Evolutionary conservation across 2,797 vertebrate species (phyloP).

Genomic region (Gastrophryne carolinensis): DNA sequence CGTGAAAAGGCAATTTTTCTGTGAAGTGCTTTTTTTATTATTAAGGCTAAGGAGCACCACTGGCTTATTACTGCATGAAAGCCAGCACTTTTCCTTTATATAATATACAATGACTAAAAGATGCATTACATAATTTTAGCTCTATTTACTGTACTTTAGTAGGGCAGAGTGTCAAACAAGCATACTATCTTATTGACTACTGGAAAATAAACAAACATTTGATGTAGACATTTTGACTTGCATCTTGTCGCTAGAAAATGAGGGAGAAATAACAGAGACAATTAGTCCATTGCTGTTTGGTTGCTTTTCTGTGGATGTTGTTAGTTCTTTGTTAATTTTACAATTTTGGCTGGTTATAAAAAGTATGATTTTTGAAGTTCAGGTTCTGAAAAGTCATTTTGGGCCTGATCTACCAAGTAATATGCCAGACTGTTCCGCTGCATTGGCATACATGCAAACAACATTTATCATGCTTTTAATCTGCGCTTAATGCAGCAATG

Average conservation of each 20-base stretch:
- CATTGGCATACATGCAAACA: no score
- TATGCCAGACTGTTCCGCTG: no score
- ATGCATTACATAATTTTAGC: constrained; percentile 50
- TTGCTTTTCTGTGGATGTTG: no score
- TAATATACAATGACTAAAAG: constrained; percentile 55
- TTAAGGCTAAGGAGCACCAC: constrained; percentile 56
- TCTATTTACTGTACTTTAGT: constrained; percentile 62
- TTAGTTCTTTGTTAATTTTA: no score
- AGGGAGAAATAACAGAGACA: neutral
- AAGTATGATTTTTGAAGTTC: no score
- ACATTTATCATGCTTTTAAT: no score
- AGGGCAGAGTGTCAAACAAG: constrained; percentile 43
- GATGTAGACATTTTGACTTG: constrained; percentile 13
- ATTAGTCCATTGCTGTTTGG: no score
- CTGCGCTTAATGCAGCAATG: no score
- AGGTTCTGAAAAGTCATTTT: no score
- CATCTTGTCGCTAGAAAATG: constrained; percentile 4
- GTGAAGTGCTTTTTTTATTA: constrained; percentile 55
- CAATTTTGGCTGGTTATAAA: no score
- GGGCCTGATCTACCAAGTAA: no score
- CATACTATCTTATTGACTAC: constrained; percentile 17
- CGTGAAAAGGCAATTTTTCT: constrained; percentile 55
- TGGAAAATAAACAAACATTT: constrained; percentile 28
- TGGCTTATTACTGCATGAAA: constrained; percentile 62
- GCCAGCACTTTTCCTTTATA: constrained; percentile 54